Evolutionary conservation across 2,113 vertebrate genomes (phyloP), one percentile per base, ranked within the genome.

Genomic region (Epinephelus moara): DNA sequence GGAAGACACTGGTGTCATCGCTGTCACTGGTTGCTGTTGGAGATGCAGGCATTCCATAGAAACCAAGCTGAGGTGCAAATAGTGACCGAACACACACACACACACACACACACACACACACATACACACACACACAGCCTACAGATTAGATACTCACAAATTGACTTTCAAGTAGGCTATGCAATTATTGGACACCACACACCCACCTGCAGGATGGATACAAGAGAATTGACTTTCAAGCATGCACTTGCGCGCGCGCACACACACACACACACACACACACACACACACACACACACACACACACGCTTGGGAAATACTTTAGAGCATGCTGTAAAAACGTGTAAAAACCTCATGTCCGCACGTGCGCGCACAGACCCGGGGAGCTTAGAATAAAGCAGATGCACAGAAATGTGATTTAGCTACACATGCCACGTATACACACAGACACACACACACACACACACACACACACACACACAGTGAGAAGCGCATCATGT

Each of bases 301-400:
- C 18, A 50, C 40, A 70, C 64, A 75, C 47, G 8, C 21, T 30
- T 10, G 14, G 45, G 45, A 66, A 77, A 75, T 78, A 47, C 55
- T 82, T 78, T 70, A 12, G 68, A 45, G 42, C 75, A 75, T 6
- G 60, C 50, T 69, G n/a, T 4, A 64, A 37, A 83, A 78, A 82
- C 67, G 72, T 83, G 73, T 52, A 11, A 19, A 63, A 25, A 42
- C 50, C 76, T 15, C 17, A 66, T 19, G 61, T 10, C 47, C 40
- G 37, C 78, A 87, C 89, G 78, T 71, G 92, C 91, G 59, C 55
- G 25, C 62, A 62, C 52, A 60, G 68, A 56, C 61, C 17, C 17
- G 63, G 53, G 50, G 52, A 70, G 59, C 64, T 3, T 30, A 11
- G 42, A 21, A 25, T 64, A 50, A 67, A 55, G 33, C 49, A 52